Evolutionary conservation across 1,140 invertebrate genomes (phyloP), one percentile per base, ranked within the genome.

Genomic region (Trichonephila clavata): DNA sequence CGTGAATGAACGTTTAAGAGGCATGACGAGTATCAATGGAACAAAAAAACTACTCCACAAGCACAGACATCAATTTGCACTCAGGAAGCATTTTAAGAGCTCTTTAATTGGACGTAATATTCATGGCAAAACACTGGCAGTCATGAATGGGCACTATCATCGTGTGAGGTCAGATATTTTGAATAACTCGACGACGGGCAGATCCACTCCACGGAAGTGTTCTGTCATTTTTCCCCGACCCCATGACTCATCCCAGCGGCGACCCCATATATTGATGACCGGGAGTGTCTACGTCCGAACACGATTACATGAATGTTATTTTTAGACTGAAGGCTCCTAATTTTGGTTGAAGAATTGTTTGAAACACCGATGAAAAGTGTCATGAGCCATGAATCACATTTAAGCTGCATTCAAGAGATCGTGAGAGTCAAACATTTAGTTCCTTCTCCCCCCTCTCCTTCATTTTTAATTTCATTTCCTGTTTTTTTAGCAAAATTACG

Each of bases 181-280:
- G 81, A 84, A 84, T 84, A 84, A 13, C 81, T 27, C 81, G 81
- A 84, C 81, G 81, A 83, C 50, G 50, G 80, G 80, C 39, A n/a
- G 80, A 84, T 6, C 81, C 81, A 84, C 81, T 84, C 81, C 81
- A 84, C 81, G 21, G 43, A 77, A 77, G 71, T 77, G 71, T 39
- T 77, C 71, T 32, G 24, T 77, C 71, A 77, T 77, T 63, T 61
- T 63, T 63, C 61, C 61, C 61, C 61, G 21, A 21, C 21, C 61
- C 61, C 61, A 6, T 77, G 71, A 77, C 24, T 77, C 71, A 77
- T 27, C 71, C 32, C 71, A 32, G 71, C 32, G 68, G 68, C 68
- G 61, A 63, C 61, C 71, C 71, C 71, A 77, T 18, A 16, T 39
- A 77, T 32, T 57, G 21, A 83, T 83, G 43, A 50, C 43, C 43